These are phyloP conservation scores for Andricus curvator DNA, from an alignment of 2,888 invertebrate species.

Conservation along the genomic window DNA sequence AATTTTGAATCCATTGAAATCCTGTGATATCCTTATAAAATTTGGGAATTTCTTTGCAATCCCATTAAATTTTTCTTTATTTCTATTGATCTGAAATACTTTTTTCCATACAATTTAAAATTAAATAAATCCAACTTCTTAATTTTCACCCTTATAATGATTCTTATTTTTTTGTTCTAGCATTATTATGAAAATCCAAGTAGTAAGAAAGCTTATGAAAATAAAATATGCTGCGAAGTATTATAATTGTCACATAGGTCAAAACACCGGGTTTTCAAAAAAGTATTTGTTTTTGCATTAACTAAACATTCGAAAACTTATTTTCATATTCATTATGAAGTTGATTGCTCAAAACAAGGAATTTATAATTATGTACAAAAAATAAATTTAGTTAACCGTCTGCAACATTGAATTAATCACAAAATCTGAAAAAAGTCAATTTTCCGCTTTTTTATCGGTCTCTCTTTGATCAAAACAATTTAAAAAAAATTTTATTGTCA, in stretches of 20 bases:
- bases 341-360: neutral
- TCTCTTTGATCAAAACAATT: neutral
- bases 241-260: neutral
- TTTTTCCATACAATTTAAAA: no score
- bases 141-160: no score
- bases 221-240: neutral
- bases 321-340: neutral
- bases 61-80: no score
- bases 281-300: neutral
- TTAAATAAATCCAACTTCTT: no score
- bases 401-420: neutral
- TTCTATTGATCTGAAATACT: no score
- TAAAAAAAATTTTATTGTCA: neutral
- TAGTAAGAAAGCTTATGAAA: no score
- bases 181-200: no score
- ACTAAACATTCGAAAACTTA: neutral
- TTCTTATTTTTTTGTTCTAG: neutral
- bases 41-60: no score
- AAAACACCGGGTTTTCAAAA: neutral
- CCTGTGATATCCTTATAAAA: no score
- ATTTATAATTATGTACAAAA: neutral
- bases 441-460: neutral
- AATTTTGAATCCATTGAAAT: no score
- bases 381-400: neutral
- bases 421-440: neutral